phyloP scores from a whole-genome alignment of 2,888 invertebrate genomes.

The Conomelus anceps region DNA sequence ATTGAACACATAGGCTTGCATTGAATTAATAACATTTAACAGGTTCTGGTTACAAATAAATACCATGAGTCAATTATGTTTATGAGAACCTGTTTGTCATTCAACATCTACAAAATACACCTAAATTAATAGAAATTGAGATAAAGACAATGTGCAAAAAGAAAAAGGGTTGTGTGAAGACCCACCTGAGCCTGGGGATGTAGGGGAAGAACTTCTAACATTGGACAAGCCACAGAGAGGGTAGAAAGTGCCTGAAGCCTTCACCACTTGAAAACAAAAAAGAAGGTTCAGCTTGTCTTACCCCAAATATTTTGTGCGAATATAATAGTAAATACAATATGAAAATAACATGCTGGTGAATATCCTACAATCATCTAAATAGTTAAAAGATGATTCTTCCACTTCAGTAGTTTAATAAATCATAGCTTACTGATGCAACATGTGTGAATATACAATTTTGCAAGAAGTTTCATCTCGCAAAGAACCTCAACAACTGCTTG shows the following conservation, averaged over 20 bases:
- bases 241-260: slow-evolving; percentile 87
- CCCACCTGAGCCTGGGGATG: slow-evolving; percentile 35
- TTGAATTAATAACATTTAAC: too few relatives aligned
- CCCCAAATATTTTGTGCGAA: background rate
- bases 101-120: background rate
- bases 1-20: too few relatives aligned
- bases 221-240: slow-evolving; percentile 62
- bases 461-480: background rate
- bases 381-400: background rate
- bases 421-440: too few relatives aligned
- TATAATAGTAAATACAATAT: background rate
- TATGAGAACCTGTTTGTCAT: background rate
- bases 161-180: slow-evolving; percentile 22
- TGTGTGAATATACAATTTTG: too few relatives aligned
- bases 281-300: background rate
- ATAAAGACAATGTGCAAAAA: background rate
- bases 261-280: slow-evolving; percentile 65
- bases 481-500: too few relatives aligned
- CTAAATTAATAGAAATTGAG: background rate
- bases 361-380: background rate
- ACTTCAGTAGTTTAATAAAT: background rate
- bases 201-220: slow-evolving; percentile 36
- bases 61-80: too few relatives aligned
- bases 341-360: background rate
- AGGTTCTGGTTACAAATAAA: too few relatives aligned